Conservation (phyloP, 2,113 vertebrate species). For the Apus apus region DNA sequence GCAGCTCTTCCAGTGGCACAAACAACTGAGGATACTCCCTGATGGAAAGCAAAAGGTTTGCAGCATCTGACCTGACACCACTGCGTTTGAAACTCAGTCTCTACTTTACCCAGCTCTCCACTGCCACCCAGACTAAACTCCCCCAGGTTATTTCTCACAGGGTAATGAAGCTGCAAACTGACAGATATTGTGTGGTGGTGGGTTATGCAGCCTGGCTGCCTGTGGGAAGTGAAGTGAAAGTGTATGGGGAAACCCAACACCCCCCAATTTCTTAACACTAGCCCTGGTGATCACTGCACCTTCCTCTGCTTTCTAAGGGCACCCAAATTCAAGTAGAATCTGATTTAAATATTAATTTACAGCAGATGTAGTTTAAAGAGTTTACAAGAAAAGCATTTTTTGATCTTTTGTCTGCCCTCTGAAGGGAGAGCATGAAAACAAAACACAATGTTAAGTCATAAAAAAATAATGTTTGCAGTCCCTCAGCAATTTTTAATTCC, state of each 20-base stretch:
- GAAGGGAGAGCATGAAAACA: slow-evolving; percentile 19
- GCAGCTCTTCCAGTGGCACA: fast-evolving
- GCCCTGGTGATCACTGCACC: not conserved
- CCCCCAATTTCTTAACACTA: not conserved
- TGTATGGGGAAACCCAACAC: fast-evolving
- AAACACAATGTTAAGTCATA: not conserved
- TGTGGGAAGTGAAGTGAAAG: not conserved
- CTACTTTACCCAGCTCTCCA: not conserved
- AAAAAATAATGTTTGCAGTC: slow-evolving; percentile 19
- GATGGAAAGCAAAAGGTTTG: not conserved
- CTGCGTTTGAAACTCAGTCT: not conserved
- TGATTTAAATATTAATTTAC: not conserved
- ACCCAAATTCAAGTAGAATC: not conserved
- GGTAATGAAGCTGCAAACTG: not conserved
- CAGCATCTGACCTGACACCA: not conserved
- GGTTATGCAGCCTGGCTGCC: not conserved
- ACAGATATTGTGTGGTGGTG: not conserved
- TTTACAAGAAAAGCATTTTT: slow-evolving; percentile 6
- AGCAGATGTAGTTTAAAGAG: slow-evolving; percentile 35
- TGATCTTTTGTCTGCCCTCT: slow-evolving; percentile 11
- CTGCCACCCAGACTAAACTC: not conserved
- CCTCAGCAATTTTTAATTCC: slow-evolving; percentile 45
- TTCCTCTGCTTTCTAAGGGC: not conserved
- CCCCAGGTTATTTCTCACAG: not conserved
- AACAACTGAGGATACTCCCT: not conserved